A percentile compares a stretch with the other conserved stretches of the same genome.
Evolutionary conservation across 2,113 vertebrate species (phyloP).

Genomic region (Patagioenas fasciata): DNA sequence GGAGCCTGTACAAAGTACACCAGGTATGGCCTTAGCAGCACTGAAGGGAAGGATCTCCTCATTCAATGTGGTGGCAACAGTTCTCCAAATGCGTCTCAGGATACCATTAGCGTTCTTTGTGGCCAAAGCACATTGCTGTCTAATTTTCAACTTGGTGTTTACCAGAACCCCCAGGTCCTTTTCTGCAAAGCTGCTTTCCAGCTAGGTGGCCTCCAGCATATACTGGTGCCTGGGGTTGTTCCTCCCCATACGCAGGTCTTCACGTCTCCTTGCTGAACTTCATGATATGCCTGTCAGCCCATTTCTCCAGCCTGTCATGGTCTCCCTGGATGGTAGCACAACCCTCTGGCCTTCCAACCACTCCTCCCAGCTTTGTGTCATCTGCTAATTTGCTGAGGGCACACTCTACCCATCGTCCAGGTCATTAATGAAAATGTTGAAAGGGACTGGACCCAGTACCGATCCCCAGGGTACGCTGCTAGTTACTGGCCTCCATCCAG

Average conservation of each 20-base stretch:
- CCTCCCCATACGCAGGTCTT: not conserved
- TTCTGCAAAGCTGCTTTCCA: not conserved
- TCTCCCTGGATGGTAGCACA: too few relatives aligned
- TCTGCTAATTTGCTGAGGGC: too few relatives aligned
- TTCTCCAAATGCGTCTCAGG: not conserved
- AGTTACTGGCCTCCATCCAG: too few relatives aligned
- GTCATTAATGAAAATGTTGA: too few relatives aligned
- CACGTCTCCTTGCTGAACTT: not conserved
- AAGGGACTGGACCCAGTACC: too few relatives aligned
- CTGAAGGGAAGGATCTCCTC: not conserved
- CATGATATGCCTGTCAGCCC: not conserved
- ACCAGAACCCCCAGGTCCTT: not conserved
- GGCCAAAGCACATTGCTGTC: not conserved
- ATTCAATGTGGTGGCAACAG: not conserved
- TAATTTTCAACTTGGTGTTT: not conserved
- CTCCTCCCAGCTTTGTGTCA: too few relatives aligned
- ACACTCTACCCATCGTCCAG: too few relatives aligned
- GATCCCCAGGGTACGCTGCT: too few relatives aligned
- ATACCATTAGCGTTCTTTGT: not conserved
- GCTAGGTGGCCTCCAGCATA: not conserved
- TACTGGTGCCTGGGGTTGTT: not conserved
- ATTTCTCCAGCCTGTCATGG: not conserved
- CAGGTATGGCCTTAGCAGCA: not conserved
- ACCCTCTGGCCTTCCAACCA: too few relatives aligned
- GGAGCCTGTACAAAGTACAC: not conserved